Conservation (phyloP, 1,140 invertebrate genomes). For the Drosophila sucinea region DNA sequence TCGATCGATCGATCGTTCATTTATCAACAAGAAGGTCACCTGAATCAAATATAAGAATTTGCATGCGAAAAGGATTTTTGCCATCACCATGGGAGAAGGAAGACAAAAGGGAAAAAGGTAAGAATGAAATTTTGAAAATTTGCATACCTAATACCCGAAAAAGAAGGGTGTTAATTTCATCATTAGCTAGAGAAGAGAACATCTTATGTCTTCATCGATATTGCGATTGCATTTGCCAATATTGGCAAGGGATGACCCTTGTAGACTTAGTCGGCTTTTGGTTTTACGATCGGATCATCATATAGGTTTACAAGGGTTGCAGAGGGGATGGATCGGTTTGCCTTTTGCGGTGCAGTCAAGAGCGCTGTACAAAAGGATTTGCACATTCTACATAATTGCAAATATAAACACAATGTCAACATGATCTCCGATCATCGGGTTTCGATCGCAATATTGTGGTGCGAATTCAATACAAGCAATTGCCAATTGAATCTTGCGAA, state of each 20-base stretch:
- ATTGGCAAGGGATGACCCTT: slow-evolving; percentile 25
- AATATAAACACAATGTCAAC: slow-evolving; percentile 64
- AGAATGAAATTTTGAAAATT: slow-evolving; percentile 16
- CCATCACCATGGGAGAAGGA: no score
- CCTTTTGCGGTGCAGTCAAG: slow-evolving; percentile 53
- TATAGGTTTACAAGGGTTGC: slow-evolving; percentile 13
- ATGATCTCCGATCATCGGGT: slow-evolving; percentile 32
- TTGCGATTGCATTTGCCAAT: slow-evolving; percentile 30
- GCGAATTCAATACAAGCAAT: no score
- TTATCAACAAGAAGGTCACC: slow-evolving; percentile 38
- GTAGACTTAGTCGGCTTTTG: neutral
- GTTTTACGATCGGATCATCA: slow-evolving; percentile 3
- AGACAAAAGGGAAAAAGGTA: neutral
- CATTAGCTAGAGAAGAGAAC: slow-evolving; percentile 39
- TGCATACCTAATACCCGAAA: slow-evolving; percentile 41
- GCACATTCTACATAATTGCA: slow-evolving; percentile 52
- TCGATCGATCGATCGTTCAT: slow-evolving; percentile 3
- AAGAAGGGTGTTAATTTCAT: slow-evolving; percentile 66
- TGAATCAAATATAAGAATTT: slow-evolving; percentile 33
- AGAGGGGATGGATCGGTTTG: neutral
- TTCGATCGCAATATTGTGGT: no score
- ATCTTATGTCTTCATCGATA: slow-evolving; percentile 44
- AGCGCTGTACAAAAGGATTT: slow-evolving; percentile 53
- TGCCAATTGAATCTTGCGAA: no score
- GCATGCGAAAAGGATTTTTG: slow-evolving; percentile 31